A percentile compares a stretch with the other conserved stretches of the same genome.
Conservation (phyloP, 2,888 invertebrate species). For the Sipha maydis region DNA sequence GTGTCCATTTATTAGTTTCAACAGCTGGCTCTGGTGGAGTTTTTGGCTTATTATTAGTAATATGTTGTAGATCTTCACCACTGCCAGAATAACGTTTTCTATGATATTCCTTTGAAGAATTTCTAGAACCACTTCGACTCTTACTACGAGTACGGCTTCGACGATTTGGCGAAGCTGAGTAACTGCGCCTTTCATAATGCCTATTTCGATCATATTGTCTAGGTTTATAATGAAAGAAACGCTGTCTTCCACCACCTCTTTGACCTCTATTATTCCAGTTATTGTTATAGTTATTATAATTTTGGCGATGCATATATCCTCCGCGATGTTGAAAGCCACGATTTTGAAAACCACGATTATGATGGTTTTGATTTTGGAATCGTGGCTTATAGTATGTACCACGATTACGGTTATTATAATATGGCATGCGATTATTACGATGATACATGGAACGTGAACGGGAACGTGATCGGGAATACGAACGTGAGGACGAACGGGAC, state of each 20-base stretch:
- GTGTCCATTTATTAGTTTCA: conserved; percentile 48
- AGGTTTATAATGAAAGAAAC: conserved; percentile 66
- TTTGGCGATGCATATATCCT: conserved; percentile 66
- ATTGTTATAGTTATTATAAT: conserved; percentile 64
- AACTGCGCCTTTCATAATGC: conserved; percentile 57
- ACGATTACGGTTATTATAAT: conserved; percentile 74
- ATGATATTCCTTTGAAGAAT: conserved; percentile 49
- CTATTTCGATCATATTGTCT: conserved; percentile 64
- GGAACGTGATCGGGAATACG: conserved; percentile 62
- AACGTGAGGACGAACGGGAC: conserved; percentile 55
- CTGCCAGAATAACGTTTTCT: conserved; percentile 57
- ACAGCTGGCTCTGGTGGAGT: conserved; percentile 51
- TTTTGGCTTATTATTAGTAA: conserved; percentile 50
- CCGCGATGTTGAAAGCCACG: conserved; percentile 69
- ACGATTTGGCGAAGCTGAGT: conserved; percentile 55
- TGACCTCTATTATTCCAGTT: conserved; percentile 66
- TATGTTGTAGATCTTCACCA: conserved; percentile 42
- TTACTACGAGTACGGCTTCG: conserved; percentile 56
- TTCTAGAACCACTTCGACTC: conserved; percentile 53
- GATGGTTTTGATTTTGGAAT: conserved; percentile 75
- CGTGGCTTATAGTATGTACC: conserved; percentile 84
- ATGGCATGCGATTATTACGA: conserved; percentile 72
- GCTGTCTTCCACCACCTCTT: conserved; percentile 64
- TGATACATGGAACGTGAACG: conserved; percentile 68
- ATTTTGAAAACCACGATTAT: conserved; percentile 71